Evolutionary conservation across 2,888 invertebrate genomes (phyloP).

Genomic region (Standfussiana lucernea): DNA sequence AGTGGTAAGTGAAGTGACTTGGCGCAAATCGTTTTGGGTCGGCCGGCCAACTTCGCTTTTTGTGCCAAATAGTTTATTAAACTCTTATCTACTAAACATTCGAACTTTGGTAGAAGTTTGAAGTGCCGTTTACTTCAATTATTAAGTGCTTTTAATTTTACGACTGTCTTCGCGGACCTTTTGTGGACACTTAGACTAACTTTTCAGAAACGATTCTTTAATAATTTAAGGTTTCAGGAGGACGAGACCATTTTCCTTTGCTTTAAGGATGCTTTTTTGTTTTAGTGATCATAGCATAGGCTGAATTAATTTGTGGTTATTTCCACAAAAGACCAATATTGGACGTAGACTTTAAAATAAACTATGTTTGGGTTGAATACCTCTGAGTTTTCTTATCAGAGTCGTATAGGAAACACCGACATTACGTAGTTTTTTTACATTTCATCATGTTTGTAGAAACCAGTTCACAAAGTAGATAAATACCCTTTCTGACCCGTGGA

Average conservation of each 20-base stretch:
- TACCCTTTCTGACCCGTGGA: no score
- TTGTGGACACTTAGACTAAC: conserved; percentile 23
- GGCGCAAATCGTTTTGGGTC: conserved; percentile 34
- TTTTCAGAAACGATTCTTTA: conserved; percentile 27
- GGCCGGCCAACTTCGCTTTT: conserved; percentile 56
- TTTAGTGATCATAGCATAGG: background rate
- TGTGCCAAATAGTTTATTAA: conserved; percentile 57
- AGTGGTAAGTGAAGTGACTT: conserved; percentile 34
- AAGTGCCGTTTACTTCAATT: conserved; percentile 53
- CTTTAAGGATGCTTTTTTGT: conserved; percentile 6
- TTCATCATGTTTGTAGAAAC: background rate
- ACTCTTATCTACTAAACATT: conserved; percentile 35
- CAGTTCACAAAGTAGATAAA: background rate
- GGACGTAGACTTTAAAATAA: background rate
- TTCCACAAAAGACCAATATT: background rate
- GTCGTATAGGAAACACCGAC: background rate
- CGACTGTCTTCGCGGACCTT: conserved; percentile 18
- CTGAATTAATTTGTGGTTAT: background rate
- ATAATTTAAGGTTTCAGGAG: conserved; percentile 13
- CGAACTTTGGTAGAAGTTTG: conserved; percentile 37
- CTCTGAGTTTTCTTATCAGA: background rate
- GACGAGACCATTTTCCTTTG: background rate
- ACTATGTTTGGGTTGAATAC: background rate
- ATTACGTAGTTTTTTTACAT: background rate
- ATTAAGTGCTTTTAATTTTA: conserved; percentile 63